phyloP scores from a whole-genome alignment of 2,113 vertebrate species.

The Hemibagrus wyckioides region DNA sequence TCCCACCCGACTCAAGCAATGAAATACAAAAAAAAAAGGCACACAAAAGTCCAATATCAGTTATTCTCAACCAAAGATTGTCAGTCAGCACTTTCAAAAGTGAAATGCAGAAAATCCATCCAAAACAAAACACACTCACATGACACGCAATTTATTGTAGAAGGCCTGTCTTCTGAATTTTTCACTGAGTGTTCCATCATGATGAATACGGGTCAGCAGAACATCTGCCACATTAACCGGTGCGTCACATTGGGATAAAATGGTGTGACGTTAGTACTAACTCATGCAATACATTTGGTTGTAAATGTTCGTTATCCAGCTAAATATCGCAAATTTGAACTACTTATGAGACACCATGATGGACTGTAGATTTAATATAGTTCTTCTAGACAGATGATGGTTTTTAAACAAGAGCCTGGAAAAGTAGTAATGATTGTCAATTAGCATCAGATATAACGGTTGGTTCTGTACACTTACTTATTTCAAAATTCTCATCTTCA shows the following conservation, averaged over 20 bases:
- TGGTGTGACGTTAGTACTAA: background rate
- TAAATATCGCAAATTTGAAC: background rate
- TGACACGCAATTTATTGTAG: slow-evolving; percentile 55
- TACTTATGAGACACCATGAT: background rate
- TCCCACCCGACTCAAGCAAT: slow-evolving; percentile 53
- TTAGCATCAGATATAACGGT: slow-evolving; percentile 45
- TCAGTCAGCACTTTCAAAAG: slow-evolving; percentile 70
- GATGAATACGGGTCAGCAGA: slow-evolving; percentile 46
- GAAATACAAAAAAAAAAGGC: slow-evolving; percentile 71
- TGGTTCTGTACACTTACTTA: slow-evolving; percentile 37
- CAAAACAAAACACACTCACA: slow-evolving; percentile 51
- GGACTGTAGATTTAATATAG: background rate
- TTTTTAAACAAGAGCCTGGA: slow-evolving; percentile 31
- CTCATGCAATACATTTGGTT: background rate
- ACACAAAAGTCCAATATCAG: slow-evolving; percentile 58
- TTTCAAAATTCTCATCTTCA: slow-evolving; percentile 28
- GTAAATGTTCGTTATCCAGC: background rate
- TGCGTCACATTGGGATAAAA: slow-evolving; percentile 9
- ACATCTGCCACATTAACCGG: slow-evolving; percentile 33
- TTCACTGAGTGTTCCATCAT: slow-evolving; percentile 54
- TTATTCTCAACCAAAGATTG: slow-evolving; percentile 71
- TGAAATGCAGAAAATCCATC: slow-evolving; percentile 55
- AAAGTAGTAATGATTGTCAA: slow-evolving; percentile 66
- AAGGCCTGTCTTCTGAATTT: slow-evolving; percentile 57
- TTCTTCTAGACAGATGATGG: slow-evolving; percentile 33